Evolutionary conservation across 2,113 vertebrate species (phyloP).

Genomic region (Lepisosteus oculatus): DNA sequence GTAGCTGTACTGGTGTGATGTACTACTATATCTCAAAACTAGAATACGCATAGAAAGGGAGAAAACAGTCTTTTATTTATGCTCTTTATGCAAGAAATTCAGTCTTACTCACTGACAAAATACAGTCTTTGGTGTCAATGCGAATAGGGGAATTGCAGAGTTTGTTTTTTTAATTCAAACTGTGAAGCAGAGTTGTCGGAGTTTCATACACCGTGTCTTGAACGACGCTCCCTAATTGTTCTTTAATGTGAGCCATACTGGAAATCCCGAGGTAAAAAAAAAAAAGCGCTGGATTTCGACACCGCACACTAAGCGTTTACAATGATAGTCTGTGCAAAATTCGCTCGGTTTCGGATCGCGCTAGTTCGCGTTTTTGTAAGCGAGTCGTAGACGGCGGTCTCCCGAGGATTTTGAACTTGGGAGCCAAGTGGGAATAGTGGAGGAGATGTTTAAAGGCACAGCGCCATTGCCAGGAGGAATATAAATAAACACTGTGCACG

Average conservation of each 20-base stretch:
- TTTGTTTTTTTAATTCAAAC: conserved; percentile 18
- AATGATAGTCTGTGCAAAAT: not conserved
- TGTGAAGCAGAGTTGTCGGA: conserved; percentile 25
- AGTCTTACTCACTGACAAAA: not conserved
- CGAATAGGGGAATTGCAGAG: not conserved
- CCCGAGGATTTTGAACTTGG: too few species aligned
- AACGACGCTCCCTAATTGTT: conserved; percentile 25
- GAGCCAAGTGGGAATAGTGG: too few species aligned
- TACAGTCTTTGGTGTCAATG: not conserved
- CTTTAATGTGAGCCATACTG: conserved; percentile 31
- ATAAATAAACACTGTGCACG: conserved; percentile 18
- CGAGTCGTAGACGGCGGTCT: too few species aligned
- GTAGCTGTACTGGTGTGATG: conserved; percentile 53
- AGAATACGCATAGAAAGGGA: conserved; percentile 12
- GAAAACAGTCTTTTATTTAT: not conserved
- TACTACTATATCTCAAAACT: conserved; percentile 36
- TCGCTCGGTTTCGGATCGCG: not conserved
- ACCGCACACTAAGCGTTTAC: too few species aligned
- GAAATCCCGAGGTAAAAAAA: conserved; percentile 22
- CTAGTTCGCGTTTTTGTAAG: not conserved
- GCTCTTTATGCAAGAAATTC: not conserved
- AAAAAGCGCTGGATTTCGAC: not conserved
- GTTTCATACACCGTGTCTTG: conserved; percentile 27
- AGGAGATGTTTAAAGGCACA: too few species aligned
- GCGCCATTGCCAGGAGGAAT: conserved; percentile 12